Conservation (phyloP, 2,888 invertebrate species). For the Lymantria monacha region DNA sequence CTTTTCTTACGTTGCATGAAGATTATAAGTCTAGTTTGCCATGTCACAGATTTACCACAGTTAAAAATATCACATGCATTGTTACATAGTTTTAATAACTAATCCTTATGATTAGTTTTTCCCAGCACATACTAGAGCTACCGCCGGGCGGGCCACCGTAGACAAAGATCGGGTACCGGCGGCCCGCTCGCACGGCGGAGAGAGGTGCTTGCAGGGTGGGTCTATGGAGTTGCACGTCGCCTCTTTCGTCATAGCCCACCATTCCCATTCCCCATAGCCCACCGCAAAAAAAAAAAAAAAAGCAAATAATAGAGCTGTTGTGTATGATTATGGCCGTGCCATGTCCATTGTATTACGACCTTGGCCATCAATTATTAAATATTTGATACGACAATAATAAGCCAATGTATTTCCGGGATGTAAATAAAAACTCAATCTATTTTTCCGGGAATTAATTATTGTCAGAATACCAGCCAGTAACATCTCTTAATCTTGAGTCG, state of each 20-base stretch:
- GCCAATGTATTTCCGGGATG: constrained; percentile 41
- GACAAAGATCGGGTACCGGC: too few relatives aligned
- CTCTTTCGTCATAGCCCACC: too few relatives aligned
- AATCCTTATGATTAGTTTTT: constrained; percentile 22
- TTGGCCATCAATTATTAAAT: constrained; percentile 50
- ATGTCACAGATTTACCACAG: neutral
- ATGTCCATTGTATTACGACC: constrained; percentile 45
- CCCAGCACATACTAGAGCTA: constrained; percentile 12
- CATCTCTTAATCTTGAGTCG: too few relatives aligned
- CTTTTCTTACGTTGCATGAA: neutral
- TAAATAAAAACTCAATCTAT: constrained; percentile 9
- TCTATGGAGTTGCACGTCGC: too few relatives aligned
- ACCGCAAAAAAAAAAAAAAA: too few relatives aligned
- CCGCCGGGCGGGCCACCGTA: too few relatives aligned
- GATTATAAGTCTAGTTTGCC: neutral
- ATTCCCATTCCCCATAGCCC: too few relatives aligned
- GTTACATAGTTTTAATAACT: constrained; percentile 11
- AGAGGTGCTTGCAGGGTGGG: too few relatives aligned
- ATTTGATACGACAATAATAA: constrained; percentile 40
- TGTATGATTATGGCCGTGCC: constrained; percentile 28
- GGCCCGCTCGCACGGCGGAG: too few relatives aligned
- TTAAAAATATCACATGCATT: neutral
- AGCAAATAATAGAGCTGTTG: constrained; percentile 16
- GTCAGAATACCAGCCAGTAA: neutral
- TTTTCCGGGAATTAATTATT: neutral